phyloP scores from a whole-genome alignment of 2,888 invertebrate species.

The Acronicta alni region DNA sequence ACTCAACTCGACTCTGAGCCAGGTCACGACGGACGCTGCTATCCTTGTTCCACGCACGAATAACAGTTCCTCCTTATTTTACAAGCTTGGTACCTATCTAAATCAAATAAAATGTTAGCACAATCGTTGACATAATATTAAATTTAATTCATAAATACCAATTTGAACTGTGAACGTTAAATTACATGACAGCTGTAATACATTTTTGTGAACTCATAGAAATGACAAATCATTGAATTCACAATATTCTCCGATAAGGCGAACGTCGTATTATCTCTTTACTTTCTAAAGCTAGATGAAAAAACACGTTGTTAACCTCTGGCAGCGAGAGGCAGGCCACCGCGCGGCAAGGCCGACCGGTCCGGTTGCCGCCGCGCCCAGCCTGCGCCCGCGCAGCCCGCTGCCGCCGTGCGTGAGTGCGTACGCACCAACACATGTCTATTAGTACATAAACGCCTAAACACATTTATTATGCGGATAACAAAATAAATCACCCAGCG shows the following conservation, averaged over 20 bases:
- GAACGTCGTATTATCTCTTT: conserved; percentile 73
- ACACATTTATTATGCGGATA: conserved; percentile 42
- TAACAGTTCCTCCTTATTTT: conserved; percentile 49
- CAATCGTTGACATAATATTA: background rate
- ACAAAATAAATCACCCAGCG: conserved; percentile 32
- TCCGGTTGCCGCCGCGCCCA: conserved; percentile 70
- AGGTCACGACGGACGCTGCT: conserved; percentile 70
- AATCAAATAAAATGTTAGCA: background rate
- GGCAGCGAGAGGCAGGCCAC: conserved; percentile 83
- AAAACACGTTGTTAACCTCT: conserved; percentile 88
- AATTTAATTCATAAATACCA: conserved; percentile 12
- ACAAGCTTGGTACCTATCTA: conserved; percentile 23
- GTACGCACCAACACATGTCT: conserved; percentile 58
- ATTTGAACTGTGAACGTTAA: conserved; percentile 21
- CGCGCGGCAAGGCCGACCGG: conserved; percentile 84
- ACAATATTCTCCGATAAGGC: conserved; percentile 63
- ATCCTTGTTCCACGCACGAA: conserved; percentile 56
- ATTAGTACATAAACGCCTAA: conserved; percentile 53
- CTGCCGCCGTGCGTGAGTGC: conserved; percentile 58
- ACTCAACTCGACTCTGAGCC: conserved; percentile 62
- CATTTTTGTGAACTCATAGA: conserved; percentile 18
- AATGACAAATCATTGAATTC: conserved; percentile 35
- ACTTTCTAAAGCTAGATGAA: conserved; percentile 88
- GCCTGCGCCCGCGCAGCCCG: conserved; percentile 46
- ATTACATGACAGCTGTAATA: conserved; percentile 5